These are phyloP conservation scores for Bhutanitis thaidina DNA, from an alignment of 2,888 invertebrate species.

Conservation along the genomic window DNA sequence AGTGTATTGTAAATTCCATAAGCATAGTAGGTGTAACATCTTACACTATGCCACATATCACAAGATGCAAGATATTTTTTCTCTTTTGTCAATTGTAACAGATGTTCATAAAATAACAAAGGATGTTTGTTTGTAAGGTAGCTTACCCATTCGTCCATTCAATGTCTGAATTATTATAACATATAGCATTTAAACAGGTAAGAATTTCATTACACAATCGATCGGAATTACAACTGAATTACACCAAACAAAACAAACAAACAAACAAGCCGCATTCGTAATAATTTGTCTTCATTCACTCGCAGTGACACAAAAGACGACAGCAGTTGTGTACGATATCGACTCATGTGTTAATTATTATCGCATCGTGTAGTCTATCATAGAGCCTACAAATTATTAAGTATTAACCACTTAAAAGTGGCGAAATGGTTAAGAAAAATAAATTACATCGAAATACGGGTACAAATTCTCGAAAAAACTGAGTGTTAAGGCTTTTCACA, in stretches of 20 bases:
- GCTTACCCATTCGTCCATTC: slow-evolving; percentile 2
- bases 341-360: background rate
- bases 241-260: slow-evolving; percentile 46
- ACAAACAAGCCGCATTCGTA: slow-evolving; percentile 61
- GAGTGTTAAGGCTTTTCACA: slow-evolving; percentile 32
- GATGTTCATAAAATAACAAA: background rate
- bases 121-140: background rate
- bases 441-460: slow-evolving; percentile 28
- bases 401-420: slow-evolving; percentile 17
- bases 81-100: too few relatives aligned
- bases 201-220: slow-evolving; percentile 21
- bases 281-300: slow-evolving; percentile 42
- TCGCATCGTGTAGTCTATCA: background rate
- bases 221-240: slow-evolving; percentile 6
- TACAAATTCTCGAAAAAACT: slow-evolving; percentile 22
- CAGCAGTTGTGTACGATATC: slow-evolving; percentile 1
- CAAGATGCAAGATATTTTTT: too few relatives aligned
- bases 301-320: slow-evolving; percentile 15
- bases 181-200: slow-evolving; percentile 10
- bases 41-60: too few relatives aligned
- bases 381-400: slow-evolving; percentile 6
- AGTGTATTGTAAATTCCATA: too few relatives aligned
- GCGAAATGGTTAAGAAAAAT: slow-evolving; percentile 39
- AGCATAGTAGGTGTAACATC: too few relatives aligned
- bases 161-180: slow-evolving; percentile 6